Evolutionary conservation across 2,888 invertebrate species (phyloP).

Genomic region (Oxytorus armatus): DNA sequence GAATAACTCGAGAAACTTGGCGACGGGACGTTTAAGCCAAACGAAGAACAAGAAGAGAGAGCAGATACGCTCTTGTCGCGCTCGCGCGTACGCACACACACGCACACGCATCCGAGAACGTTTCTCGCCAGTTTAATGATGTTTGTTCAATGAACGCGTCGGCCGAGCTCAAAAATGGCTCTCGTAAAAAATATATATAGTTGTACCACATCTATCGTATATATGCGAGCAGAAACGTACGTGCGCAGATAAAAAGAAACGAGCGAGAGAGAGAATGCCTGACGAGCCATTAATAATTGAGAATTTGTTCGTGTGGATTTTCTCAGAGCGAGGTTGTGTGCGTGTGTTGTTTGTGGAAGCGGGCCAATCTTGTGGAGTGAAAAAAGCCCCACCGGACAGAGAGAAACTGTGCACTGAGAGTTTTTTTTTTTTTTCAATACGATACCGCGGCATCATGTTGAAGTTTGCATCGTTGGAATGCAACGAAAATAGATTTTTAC

Average conservation of each 20-base stretch:
- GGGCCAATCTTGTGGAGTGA: conserved; percentile 54
- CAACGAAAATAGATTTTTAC: too few relatives aligned
- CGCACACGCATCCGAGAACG: conserved; percentile 66
- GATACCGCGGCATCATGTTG: too few relatives aligned
- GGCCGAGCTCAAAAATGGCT: conserved; percentile 61
- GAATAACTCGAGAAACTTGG: conserved; percentile 67
- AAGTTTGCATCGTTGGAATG: too few relatives aligned
- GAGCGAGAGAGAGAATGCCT: conserved; percentile 25
- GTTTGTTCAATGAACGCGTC: conserved; percentile 73
- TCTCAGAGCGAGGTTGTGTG: conserved; percentile 1
- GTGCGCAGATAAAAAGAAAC: conserved; percentile 19
- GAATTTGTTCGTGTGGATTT: conserved; percentile 57
- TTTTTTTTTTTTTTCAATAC: conserved; percentile 14
- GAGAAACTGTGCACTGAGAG: conserved; percentile 16
- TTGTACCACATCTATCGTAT: not conserved
- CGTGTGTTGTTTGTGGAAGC: conserved; percentile 68
- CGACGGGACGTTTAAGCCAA: conserved; percentile 66
- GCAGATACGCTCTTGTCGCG: conserved; percentile 51
- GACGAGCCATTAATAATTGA: conserved; percentile 67
- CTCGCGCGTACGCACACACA: conserved; percentile 66
- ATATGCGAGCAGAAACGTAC: conserved; percentile 31
- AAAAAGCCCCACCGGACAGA: not conserved
- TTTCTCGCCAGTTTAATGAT: conserved; percentile 71
- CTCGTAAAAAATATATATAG: conserved; percentile 42
- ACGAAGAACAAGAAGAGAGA: conserved; percentile 51